phyloP scores from a whole-genome alignment of 2,113 vertebrate species.

The Oreochromis niloticus region DNA sequence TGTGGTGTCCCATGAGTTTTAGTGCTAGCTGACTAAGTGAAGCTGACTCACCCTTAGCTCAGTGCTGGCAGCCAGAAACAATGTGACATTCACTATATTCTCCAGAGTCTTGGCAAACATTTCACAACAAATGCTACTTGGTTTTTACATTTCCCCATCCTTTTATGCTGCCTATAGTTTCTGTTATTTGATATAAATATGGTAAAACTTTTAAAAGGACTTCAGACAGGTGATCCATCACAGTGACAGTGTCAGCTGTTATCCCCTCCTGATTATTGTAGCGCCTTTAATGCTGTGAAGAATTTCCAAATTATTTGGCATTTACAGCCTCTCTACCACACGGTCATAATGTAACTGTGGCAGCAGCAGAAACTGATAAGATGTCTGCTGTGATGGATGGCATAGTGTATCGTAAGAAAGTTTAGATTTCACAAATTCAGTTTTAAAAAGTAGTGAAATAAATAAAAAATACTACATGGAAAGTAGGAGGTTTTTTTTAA shows the following conservation, averaged over 20 bases:
- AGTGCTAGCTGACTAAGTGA: neutral
- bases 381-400: slow-evolving; percentile 3
- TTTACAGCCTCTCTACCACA: neutral
- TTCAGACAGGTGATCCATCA: slow-evolving; percentile 1
- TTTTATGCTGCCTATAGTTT: neutral
- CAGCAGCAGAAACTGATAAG: neutral
- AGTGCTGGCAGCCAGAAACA: neutral
- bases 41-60: slow-evolving; percentile 5
- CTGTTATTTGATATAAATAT: neutral
- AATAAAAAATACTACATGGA: neutral
- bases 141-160: neutral
- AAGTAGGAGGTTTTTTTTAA: neutral
- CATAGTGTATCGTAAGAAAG: neutral
- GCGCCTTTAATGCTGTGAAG: neutral
- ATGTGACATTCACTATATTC: neutral
- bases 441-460: neutral
- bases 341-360: neutral
- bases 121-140: neutral
- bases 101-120: neutral
- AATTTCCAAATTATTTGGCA: neutral
- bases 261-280: neutral
- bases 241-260: neutral
- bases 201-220: neutral
- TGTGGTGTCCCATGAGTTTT: neutral
- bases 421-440: neutral